Percentiles rank a stretch among this genome's conserved stretches.
Conservation (phyloP, 2,113 vertebrate genomes). For the Hoplias malabaricus region DNA sequence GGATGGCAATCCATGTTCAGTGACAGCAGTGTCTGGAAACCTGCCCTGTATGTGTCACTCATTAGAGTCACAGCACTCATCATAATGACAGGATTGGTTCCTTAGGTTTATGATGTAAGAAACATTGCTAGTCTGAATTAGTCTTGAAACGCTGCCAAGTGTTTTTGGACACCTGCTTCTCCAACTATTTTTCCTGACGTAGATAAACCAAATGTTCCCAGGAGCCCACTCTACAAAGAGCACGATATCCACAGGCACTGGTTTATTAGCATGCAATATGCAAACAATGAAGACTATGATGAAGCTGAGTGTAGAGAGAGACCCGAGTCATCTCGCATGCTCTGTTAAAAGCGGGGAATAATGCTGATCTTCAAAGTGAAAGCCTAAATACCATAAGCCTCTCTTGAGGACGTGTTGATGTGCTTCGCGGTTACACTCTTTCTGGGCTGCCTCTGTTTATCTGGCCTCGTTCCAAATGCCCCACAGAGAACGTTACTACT, state of each 20-base stretch:
- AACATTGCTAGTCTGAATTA: no score
- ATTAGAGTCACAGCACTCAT: no score
- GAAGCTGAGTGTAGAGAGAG: slow-evolving; percentile 6
- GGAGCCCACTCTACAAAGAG: neutral
- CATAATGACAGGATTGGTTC: no score
- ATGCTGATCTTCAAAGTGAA: slow-evolving; percentile 51
- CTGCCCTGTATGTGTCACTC: no score
- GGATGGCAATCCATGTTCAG: no score
- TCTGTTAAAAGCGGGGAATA: slow-evolving; percentile 38
- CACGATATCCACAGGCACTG: neutral
- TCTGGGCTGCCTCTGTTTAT: slow-evolving; percentile 67
- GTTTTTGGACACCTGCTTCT: no score
- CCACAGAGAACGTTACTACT: slow-evolving; percentile 38
- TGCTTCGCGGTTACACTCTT: slow-evolving; percentile 60
- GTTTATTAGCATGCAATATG: neutral
- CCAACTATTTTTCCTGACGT: no score
- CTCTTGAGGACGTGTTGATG: slow-evolving; percentile 48
- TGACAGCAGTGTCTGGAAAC: no score
- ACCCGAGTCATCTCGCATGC: slow-evolving; percentile 7
- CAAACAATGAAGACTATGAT: slow-evolving; percentile 12
- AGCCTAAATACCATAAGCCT: slow-evolving; percentile 44
- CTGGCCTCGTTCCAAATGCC: slow-evolving; percentile 50
- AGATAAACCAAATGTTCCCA: neutral
- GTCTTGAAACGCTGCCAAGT: no score
- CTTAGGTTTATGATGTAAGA: no score